A percentile compares a stretch with the other conserved stretches of the same genome.
Evolutionary conservation across 2,113 vertebrate species (phyloP).

Genomic region (Gymnarchus niloticus): DNA sequence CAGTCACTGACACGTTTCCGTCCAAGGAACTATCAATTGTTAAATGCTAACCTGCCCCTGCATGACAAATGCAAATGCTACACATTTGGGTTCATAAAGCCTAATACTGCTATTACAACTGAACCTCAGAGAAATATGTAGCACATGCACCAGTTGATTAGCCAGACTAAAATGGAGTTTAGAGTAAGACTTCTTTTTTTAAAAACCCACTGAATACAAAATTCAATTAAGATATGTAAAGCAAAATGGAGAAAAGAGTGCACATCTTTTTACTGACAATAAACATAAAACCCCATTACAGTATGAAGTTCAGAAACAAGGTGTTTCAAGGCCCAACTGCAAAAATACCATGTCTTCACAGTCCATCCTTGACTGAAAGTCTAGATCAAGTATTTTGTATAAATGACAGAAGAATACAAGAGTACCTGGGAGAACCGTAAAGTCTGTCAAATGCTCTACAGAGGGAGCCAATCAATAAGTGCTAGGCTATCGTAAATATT

Average conservation of each 20-base stretch:
- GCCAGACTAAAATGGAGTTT: neutral
- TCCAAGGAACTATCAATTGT: neutral
- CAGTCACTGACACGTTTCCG: neutral
- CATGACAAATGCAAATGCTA: too few relatives aligned
- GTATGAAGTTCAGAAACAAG: neutral
- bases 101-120: neutral
- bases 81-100: neutral
- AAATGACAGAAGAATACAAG: neutral
- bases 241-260: neutral
- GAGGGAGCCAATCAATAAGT: neutral
- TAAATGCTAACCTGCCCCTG: neutral
- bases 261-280: constrained; percentile 10
- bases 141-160: neutral
- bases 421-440: neutral
- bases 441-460: neutral
- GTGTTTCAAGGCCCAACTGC: neutral
- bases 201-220: neutral
- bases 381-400: neutral
- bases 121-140: neutral
- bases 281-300: neutral
- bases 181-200: neutral
- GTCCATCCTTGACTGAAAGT: neutral
- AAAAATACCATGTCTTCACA: neutral
- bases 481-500: constrained; percentile 1
- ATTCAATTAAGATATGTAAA: neutral